Conservation (phyloP, 2,797 vertebrate genomes). For the Urophycis tenuis region DNA sequence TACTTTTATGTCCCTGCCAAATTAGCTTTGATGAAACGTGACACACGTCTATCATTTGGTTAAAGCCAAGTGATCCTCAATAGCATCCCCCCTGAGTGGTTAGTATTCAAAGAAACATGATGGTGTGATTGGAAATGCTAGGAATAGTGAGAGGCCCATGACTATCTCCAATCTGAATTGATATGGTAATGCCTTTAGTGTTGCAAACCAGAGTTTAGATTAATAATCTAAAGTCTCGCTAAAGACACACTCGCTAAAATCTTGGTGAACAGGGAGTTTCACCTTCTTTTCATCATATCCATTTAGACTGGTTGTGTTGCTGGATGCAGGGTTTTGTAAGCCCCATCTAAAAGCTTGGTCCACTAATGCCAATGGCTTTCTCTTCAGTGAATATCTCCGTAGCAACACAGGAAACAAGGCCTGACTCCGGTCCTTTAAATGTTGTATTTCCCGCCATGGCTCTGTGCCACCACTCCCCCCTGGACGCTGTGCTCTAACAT, state of each 20-base stretch:
- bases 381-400: not conserved
- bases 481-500: not conserved
- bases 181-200: too few species aligned
- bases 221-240: too few species aligned
- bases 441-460: not conserved
- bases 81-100: not conserved
- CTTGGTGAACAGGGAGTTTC: too few species aligned
- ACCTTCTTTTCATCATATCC: too few species aligned
- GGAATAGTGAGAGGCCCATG: not conserved
- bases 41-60: conserved; percentile 4
- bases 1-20: conserved; percentile 18
- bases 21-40: conserved; percentile 21
- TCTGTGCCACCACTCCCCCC: too few species aligned
- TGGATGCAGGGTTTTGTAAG: too few species aligned
- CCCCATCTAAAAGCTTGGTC: not conserved
- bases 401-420: not conserved
- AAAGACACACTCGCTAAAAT: too few species aligned
- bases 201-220: too few species aligned
- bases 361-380: not conserved
- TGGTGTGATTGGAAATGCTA: conserved; percentile 1
- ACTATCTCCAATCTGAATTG: not conserved
- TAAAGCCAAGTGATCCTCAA: not conserved
- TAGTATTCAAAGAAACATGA: conserved; percentile 1
- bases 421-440: not conserved
- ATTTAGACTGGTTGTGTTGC: too few species aligned